These are phyloP conservation scores for Nymphalis polychloros DNA, from an alignment of 2,888 invertebrate species.

Conservation along the genomic window DNA sequence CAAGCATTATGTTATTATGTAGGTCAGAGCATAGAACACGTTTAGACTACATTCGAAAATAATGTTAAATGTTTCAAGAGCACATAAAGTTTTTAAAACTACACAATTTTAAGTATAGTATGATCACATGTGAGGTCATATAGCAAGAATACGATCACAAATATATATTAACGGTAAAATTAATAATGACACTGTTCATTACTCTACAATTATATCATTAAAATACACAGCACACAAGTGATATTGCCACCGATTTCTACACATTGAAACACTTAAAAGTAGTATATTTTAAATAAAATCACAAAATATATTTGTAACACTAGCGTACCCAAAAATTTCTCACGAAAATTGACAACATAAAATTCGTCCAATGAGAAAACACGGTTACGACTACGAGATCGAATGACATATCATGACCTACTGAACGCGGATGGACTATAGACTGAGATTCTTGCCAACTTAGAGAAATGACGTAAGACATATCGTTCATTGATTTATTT, in stretches of 20 bases:
- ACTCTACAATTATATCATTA: conserved; percentile 15
- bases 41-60: conserved; percentile 21
- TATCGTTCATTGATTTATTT: conserved; percentile 40
- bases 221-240: conserved; percentile 33
- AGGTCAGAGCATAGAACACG: conserved; percentile 39
- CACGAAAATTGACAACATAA: conserved; percentile 48
- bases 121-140: conserved; percentile 59
- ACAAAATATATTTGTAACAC: conserved; percentile 43
- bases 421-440: conserved; percentile 51
- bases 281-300: conserved; percentile 36
- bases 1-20: conserved; percentile 31
- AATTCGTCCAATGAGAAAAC: conserved; percentile 27
- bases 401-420: conserved; percentile 37
- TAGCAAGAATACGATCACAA: conserved; percentile 20
- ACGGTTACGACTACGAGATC: conserved; percentile 10
- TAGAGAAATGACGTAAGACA: conserved; percentile 63
- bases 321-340: conserved; percentile 56
- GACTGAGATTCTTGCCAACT: conserved; percentile 61
- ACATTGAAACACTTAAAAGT: conserved; percentile 12
- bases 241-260: conserved; percentile 9
- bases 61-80: conserved; percentile 4
- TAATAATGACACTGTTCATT: conserved; percentile 1
- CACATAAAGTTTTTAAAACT: conserved; percentile 11
- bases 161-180: conserved; percentile 7
- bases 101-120: conserved; percentile 10